Evolutionary conservation across 2,113 vertebrate species (phyloP).

Genomic region (Calonectris borealis): DNA sequence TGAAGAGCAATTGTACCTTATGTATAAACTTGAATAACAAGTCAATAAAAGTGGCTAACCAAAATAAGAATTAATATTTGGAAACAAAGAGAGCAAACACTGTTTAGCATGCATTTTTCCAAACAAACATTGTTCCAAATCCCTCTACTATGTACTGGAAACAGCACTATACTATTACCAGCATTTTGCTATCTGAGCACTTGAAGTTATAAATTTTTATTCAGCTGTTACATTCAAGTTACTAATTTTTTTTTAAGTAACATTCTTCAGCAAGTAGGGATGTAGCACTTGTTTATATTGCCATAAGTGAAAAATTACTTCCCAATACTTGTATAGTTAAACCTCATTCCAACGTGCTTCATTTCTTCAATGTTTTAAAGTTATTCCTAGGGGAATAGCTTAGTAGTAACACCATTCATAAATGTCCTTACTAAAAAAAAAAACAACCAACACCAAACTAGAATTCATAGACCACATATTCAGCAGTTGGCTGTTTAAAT

Average conservation of each 20-base stretch:
- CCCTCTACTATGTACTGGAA: neutral
- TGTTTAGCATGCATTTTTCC: neutral
- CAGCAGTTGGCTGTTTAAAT: neutral
- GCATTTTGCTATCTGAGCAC: neutral
- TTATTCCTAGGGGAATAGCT: neutral
- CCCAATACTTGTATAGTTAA: neutral
- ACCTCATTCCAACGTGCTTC: neutral
- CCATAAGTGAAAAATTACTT: neutral
- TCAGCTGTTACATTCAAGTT: neutral
- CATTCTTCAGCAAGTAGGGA: neutral
- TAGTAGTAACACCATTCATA: neutral
- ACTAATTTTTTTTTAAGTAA: neutral
- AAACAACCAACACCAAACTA: neutral
- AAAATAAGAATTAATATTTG: neutral
- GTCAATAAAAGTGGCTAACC: neutral
- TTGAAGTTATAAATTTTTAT: neutral
- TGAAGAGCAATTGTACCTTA: neutral
- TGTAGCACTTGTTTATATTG: neutral
- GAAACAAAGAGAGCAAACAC: neutral
- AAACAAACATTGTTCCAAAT: neutral
- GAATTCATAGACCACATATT: neutral
- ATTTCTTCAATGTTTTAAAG: neutral
- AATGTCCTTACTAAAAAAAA: neutral
- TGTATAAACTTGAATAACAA: neutral
- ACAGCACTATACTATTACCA: neutral